These are phyloP conservation scores for Quiscalus mexicanus DNA, from an alignment of 2,113 vertebrate species.

Conservation along the genomic window DNA sequence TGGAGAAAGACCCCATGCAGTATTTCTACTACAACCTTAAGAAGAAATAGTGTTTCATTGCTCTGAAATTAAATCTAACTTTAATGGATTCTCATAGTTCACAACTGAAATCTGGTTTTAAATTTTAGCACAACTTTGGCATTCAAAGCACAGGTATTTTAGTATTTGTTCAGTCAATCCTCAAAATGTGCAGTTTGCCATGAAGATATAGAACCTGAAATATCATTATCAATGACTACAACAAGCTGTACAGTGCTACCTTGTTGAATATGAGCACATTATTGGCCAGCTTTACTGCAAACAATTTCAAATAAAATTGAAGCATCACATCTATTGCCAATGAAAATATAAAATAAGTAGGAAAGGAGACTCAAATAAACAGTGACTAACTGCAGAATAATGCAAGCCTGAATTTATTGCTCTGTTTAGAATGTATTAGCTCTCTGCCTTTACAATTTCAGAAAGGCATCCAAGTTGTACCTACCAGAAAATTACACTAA, in stretches of 20 bases:
- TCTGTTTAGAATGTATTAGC: not conserved
- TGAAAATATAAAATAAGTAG: not conserved
- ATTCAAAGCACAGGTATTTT: not conserved
- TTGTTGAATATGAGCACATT: not conserved
- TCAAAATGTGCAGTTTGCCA: not conserved
- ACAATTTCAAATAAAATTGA: not conserved
- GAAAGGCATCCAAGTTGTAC: not conserved
- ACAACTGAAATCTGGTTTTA: not conserved
- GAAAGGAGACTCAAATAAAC: not conserved
- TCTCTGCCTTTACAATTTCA: not conserved
- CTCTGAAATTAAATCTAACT: not conserved
- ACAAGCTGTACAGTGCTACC: not conserved
- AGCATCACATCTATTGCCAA: not conserved
- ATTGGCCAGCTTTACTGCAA: not conserved
- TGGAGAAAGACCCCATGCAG: accelerated
- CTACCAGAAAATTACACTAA: not conserved
- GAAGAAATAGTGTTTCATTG: not conserved
- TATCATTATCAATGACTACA: not conserved
- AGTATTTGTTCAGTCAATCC: not conserved
- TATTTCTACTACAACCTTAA: not conserved
- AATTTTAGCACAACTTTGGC: not conserved
- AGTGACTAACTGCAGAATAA: not conserved
- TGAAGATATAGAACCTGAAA: not conserved
- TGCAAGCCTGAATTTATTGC: not conserved
- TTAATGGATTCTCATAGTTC: not conserved